A percentile compares a stretch with the other conserved stretches of the same genome.
Evolutionary conservation across 2,888 invertebrate genomes (phyloP).

Genomic region (Drosophila flavopinicola): DNA sequence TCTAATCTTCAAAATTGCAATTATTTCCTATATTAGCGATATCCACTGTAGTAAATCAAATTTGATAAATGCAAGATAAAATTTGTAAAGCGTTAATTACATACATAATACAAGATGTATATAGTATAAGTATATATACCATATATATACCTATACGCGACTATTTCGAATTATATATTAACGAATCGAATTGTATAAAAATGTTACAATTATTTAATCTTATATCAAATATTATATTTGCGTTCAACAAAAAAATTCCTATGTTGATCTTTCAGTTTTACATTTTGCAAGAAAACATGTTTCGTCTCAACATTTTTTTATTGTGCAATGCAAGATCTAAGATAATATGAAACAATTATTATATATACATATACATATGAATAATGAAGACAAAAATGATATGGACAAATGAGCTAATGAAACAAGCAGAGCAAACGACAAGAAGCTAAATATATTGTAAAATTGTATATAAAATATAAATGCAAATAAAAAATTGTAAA

Average conservation of each 20-base stretch:
- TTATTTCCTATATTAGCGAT: slow-evolving; percentile 38
- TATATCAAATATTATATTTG: slow-evolving; percentile 22
- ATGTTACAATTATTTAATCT: slow-evolving; percentile 41
- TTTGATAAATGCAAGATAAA: slow-evolving; percentile 28
- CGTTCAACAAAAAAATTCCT: slow-evolving; percentile 13
- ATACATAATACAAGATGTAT: slow-evolving; percentile 32
- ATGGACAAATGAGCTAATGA: slow-evolving; percentile 62
- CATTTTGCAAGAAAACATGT: slow-evolving; percentile 15
- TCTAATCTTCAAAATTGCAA: slow-evolving; percentile 8
- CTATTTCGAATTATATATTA: slow-evolving; percentile 39
- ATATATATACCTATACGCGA: slow-evolving; percentile 17
- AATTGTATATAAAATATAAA: slow-evolving; percentile 74
- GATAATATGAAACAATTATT: slow-evolving; percentile 47
- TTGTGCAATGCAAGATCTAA: slow-evolving; percentile 52
- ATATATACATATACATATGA: slow-evolving; percentile 44
- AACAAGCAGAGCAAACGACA: slow-evolving; percentile 43
- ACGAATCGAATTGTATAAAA: slow-evolving; percentile 38
- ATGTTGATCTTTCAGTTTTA: slow-evolving; percentile 16
- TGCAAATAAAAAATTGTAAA: slow-evolving; percentile 72
- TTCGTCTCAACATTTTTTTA: slow-evolving; percentile 21
- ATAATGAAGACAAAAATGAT: slow-evolving; percentile 25
- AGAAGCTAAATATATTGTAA: slow-evolving; percentile 59
- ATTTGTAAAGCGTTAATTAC: slow-evolving; percentile 57
- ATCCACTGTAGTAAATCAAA: slow-evolving; percentile 47
- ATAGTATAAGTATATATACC: slow-evolving; percentile 22